phyloP scores from a whole-genome alignment of 2,797 vertebrate genomes.

The Neomorphus geoffroyi region DNA sequence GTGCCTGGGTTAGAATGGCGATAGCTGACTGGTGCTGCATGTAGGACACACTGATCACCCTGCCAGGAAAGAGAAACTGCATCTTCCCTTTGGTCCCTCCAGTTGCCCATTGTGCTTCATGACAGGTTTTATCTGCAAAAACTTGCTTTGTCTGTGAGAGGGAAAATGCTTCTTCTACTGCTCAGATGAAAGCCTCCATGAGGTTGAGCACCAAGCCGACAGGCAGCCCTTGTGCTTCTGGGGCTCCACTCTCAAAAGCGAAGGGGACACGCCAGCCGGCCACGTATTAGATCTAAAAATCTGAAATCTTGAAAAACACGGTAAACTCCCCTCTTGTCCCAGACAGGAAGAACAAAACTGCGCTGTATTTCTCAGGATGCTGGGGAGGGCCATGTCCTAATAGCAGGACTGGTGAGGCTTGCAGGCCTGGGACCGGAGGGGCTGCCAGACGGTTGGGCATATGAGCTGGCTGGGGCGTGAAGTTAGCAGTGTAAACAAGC shows the following conservation, averaged over 20 bases:
- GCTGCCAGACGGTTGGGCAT: fast-evolving
- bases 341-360: not conserved
- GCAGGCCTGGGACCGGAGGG: not conserved
- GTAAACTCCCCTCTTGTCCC: not conserved
- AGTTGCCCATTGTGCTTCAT: not conserved
- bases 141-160: not conserved
- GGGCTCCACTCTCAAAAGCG: not conserved
- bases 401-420: fast-evolving
- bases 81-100: not conserved
- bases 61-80: not conserved
- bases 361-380: not conserved
- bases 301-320: not conserved
- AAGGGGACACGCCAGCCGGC: not conserved
- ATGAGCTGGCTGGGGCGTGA: fast-evolving
- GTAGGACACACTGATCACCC: not conserved
- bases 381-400: fast-evolving
- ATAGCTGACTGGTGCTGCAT: fast-evolving
- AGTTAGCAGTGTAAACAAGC: conserved; percentile 32
- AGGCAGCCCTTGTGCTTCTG: not conserved
- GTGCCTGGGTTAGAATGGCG: not conserved
- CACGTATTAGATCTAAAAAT: fast-evolving
- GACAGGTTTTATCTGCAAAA: not conserved
- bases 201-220: not conserved
- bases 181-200: not conserved
- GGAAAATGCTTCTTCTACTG: not conserved